A percentile compares a stretch with the other conserved stretches of the same genome.
phyloP scores from a whole-genome alignment of 2,113 vertebrate species.

The Phoxinus phoxinus region DNA sequence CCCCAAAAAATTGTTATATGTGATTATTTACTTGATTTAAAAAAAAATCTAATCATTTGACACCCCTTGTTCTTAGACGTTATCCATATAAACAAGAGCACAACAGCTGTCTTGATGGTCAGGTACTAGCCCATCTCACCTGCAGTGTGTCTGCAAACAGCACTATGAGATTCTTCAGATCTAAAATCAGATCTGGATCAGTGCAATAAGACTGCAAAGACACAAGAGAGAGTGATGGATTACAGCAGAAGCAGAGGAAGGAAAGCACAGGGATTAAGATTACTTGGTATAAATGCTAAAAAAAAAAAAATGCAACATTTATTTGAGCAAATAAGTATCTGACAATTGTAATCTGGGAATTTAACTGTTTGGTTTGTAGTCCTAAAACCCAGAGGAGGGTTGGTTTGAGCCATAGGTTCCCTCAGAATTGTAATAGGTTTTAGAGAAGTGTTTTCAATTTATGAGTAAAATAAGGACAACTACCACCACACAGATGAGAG shows the following conservation, averaged over 20 bases:
- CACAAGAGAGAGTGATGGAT: slow-evolving; percentile 63
- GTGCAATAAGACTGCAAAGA: slow-evolving; percentile 91
- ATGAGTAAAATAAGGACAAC: neutral
- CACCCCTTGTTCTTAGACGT: neutral
- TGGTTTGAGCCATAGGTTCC: neutral
- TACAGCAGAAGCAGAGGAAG: neutral
- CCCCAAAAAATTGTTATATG: neutral
- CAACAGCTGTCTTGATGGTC: neutral
- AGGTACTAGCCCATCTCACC: slow-evolving; percentile 70
- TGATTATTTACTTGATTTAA: neutral
- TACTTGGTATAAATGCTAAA: neutral
- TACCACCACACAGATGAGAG: neutral
- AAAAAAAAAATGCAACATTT: no score
- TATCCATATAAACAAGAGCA: no score
- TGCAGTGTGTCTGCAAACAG: slow-evolving; percentile 96
- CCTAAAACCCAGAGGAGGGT: neutral
- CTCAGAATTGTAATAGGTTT: neutral
- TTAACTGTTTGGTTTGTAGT: neutral
- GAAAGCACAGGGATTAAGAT: neutral
- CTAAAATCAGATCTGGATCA: slow-evolving; percentile 91
- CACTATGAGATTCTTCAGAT: slow-evolving; percentile 97
- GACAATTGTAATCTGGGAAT: neutral
- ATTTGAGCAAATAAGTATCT: neutral
- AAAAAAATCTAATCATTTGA: neutral
- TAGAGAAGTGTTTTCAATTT: neutral